Evolutionary conservation across 2,797 vertebrate species (phyloP).

Genomic region (Oreochromis mossambicus): DNA sequence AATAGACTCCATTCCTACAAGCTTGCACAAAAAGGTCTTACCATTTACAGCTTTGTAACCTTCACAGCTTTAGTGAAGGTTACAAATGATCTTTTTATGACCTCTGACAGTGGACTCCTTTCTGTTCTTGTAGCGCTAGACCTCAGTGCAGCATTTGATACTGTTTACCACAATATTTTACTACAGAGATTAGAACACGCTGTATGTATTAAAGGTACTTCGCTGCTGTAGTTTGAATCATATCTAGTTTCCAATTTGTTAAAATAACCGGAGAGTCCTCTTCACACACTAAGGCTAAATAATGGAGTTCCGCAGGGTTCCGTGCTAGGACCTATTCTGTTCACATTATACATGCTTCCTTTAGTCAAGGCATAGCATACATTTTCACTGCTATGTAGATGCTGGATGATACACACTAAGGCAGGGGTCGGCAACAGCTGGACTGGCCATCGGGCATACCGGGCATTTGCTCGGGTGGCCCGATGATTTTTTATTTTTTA

Average conservation of each 20-base stretch:
- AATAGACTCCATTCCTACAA: background rate
- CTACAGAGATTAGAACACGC: background rate
- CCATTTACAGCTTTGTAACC: background rate
- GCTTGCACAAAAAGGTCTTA: background rate
- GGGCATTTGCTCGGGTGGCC: no score
- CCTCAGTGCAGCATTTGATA: background rate
- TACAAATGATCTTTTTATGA: background rate
- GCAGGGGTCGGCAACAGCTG: no score
- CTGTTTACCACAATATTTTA: background rate
- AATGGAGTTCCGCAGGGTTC: background rate
- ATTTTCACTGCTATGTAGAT: background rate
- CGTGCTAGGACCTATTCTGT: background rate
- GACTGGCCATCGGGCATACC: no score
- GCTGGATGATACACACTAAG: background rate
- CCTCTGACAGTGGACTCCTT: background rate
- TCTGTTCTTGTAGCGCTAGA: background rate
- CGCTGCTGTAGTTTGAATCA: background rate
- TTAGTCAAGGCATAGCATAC: background rate
- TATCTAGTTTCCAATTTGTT: background rate
- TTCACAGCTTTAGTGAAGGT: background rate
- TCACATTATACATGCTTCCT: background rate
- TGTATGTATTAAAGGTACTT: background rate
- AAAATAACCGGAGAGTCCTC: background rate
- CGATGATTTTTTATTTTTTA: no score
- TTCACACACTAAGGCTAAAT: background rate